Evolutionary conservation across 2,888 invertebrate species (phyloP).

Genomic region (Epinotia nisella): DNA sequence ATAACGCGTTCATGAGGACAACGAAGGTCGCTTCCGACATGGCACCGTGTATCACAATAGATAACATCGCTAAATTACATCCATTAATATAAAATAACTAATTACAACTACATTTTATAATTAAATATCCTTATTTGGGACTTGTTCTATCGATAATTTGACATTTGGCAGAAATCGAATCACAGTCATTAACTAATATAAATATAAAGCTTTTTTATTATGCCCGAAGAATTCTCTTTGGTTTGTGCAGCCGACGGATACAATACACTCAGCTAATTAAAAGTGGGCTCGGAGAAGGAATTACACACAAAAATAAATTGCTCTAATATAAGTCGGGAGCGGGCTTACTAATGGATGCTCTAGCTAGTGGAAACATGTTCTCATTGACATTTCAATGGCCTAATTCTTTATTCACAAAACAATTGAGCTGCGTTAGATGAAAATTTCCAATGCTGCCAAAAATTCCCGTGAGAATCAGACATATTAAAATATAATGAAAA

Average conservation of each 20-base stretch:
- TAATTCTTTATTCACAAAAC: neutral
- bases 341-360: neutral
- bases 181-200: conserved; percentile 35
- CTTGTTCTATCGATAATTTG: conserved; percentile 31
- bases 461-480: too few relatives aligned
- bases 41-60: conserved; percentile 43
- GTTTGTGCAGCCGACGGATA: conserved; percentile 22
- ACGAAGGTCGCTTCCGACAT: conserved; percentile 34
- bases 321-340: too few relatives aligned
- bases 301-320: neutral
- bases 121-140: conserved; percentile 30
- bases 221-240: conserved; percentile 28
- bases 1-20: conserved; percentile 21
- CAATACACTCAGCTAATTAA: neutral
- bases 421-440: conserved; percentile 8
- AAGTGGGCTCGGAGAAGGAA: neutral
- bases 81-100: conserved; percentile 25
- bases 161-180: conserved; percentile 43
- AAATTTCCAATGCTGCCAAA: conserved; percentile 6
- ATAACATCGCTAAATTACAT: conserved; percentile 40
- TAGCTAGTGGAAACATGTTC: neutral
- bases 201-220: conserved; percentile 15
- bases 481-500: too few relatives aligned
- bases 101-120: conserved; percentile 23
- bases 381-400: conserved; percentile 1